Evolutionary conservation across 1,140 invertebrate species (phyloP).

Genomic region (Trachelipus rathkii): DNA sequence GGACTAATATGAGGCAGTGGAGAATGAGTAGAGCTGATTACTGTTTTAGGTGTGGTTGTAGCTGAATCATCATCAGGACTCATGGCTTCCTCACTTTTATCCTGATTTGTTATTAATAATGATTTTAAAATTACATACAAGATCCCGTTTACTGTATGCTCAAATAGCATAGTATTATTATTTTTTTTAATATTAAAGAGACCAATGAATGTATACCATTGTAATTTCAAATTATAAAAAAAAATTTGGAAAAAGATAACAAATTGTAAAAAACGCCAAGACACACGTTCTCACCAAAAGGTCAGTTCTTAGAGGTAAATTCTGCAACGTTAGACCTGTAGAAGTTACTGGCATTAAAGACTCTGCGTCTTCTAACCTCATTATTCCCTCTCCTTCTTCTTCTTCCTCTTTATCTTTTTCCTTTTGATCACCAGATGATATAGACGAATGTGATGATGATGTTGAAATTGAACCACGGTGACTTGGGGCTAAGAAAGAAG

Average conservation of each 20-base stretch:
- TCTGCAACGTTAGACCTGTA: constrained; percentile 27
- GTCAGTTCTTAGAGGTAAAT: constrained; percentile 45
- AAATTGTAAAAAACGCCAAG: too few species aligned
- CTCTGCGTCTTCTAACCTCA: constrained; percentile 41
- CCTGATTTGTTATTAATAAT: constrained; percentile 49
- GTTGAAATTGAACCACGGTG: constrained; percentile 46
- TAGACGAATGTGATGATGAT: constrained; percentile 45
- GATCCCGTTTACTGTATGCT: too few species aligned
- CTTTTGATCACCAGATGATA: constrained; percentile 39
- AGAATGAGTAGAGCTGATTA: constrained; percentile 58
- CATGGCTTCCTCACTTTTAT: constrained; percentile 60
- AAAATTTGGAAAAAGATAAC: too few species aligned
- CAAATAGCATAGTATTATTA: too few species aligned
- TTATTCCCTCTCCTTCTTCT: constrained; percentile 40
- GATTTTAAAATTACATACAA: not conserved
- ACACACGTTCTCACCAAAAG: constrained; percentile 38
- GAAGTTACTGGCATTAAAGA: constrained; percentile 31
- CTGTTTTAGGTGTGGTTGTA: constrained; percentile 62
- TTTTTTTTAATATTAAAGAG: too few species aligned
- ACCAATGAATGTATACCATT: too few species aligned
- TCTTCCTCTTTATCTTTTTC: constrained; percentile 41
- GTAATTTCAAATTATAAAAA: not conserved
- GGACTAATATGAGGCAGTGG: constrained; percentile 49
- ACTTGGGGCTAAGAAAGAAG: constrained; percentile 39
- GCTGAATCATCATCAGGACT: constrained; percentile 62